These are phyloP conservation scores for Saccopteryx leptura DNA, from an alignment of 2,113 vertebrate species.

Conservation along the genomic window DNA sequence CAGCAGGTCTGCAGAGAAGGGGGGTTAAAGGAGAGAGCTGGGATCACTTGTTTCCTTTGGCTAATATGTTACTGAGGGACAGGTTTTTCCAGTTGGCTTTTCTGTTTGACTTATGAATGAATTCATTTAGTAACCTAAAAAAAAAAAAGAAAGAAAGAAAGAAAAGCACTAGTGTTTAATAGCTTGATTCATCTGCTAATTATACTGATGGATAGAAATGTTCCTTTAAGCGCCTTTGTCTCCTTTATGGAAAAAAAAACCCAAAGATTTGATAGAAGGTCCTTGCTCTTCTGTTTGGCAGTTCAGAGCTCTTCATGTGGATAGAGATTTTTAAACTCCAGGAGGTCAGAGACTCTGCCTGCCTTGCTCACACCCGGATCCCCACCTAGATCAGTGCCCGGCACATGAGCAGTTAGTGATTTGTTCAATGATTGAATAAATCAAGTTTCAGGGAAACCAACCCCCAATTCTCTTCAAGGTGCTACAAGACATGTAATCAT, in stretches of 20 bases:
- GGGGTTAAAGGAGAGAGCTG: conserved; percentile 38
- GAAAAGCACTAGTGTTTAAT: conserved; percentile 43
- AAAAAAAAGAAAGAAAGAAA: not conserved
- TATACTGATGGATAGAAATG: conserved; percentile 45
- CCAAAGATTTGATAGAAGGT: not conserved
- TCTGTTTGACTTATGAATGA: conserved; percentile 71
- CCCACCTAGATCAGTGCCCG: not conserved
- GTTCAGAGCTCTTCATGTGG: not conserved
- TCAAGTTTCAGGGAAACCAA: conserved; percentile 6
- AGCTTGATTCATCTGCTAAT: conserved; percentile 65
- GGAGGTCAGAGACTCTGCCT: not conserved
- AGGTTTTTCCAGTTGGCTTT: conserved; percentile 79
- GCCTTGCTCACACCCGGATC: not conserved
- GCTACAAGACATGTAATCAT: not conserved
- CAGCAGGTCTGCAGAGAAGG: conserved; percentile 72
- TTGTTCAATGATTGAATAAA: not conserved
- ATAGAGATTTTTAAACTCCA: not conserved
- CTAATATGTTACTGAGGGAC: conserved; percentile 75
- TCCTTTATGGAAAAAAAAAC: not conserved
- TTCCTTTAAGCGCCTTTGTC: conserved; percentile 52
- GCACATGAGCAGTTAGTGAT: not conserved
- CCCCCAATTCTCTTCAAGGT: not conserved
- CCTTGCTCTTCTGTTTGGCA: not conserved
- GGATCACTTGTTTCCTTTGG: conserved; percentile 70
- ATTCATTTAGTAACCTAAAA: conserved; percentile 60